Percentiles rank a stretch among this genome's conserved stretches.
These are phyloP conservation scores for Phrynocephalus vlangalii DNA, from an alignment of 2,797 vertebrate genomes.

Conservation along the genomic window DNA sequence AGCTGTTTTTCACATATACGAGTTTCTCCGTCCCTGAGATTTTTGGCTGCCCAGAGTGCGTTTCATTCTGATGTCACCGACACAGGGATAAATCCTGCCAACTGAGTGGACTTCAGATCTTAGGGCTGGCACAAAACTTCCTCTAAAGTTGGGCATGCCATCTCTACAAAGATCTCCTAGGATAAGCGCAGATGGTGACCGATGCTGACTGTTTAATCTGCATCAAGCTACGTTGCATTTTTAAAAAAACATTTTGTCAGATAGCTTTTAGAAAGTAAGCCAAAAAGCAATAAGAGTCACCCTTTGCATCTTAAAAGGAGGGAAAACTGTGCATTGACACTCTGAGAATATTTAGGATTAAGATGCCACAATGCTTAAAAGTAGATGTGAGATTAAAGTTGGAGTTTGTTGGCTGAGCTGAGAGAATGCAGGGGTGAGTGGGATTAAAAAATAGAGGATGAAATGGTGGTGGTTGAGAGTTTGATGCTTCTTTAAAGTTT, in stretches of 20 bases:
- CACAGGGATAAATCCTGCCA: constrained; percentile 17
- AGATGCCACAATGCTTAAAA: no score
- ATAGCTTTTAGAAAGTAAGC: background rate
- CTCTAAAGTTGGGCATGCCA: background rate
- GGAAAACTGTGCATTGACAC: constrained; percentile 17
- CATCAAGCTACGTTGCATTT: background rate
- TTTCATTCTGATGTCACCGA: constrained; percentile 48
- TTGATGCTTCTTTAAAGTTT: background rate
- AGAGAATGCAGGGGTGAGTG: background rate
- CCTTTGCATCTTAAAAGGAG: background rate
- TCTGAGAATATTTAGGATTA: background rate
- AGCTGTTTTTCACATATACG: background rate
- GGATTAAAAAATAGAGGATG: background rate
- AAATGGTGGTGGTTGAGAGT: background rate
- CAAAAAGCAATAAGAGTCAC: background rate
- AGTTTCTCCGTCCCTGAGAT: background rate
- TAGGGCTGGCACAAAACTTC: background rate
- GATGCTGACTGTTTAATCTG: constrained; percentile 16
- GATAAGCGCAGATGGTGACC: constrained; percentile 25
- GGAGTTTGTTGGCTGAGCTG: background rate
- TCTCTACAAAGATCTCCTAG: constrained; percentile 34
- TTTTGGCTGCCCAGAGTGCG: background rate
- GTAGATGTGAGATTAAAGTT: background rate
- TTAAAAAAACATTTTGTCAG: background rate
- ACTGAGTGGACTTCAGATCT: background rate